Percentiles rank a stretch among this genome's conserved stretches.
These are phyloP conservation scores for Rotaria macrura DNA, from an alignment of 2,888 invertebrate genomes.

Conservation along the genomic window DNA sequence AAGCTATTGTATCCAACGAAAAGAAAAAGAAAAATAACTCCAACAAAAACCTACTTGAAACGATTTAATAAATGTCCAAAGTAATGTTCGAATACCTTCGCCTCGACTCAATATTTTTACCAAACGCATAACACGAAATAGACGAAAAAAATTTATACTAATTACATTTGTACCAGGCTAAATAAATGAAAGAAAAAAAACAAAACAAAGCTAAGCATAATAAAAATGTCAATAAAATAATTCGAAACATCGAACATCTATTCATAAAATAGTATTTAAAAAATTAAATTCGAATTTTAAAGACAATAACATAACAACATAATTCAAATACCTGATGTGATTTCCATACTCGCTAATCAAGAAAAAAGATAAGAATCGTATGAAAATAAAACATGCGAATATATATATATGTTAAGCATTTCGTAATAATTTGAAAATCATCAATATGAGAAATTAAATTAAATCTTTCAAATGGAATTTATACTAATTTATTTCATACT, in stretches of 20 bases:
- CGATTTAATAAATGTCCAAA: constrained; percentile 99
- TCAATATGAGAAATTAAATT: too few relatives aligned
- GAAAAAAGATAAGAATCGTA: neutral
- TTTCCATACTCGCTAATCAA: neutral
- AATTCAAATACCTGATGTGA: neutral
- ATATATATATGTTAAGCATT: too few relatives aligned
- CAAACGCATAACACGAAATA: constrained; percentile 96
- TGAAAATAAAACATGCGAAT: too few relatives aligned
- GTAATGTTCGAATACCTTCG: constrained; percentile 87
- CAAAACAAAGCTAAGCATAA: neutral
- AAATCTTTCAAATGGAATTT: too few relatives aligned
- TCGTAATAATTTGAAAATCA: too few relatives aligned
- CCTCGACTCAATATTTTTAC: constrained; percentile 90
- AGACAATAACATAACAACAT: neutral
- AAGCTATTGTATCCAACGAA: neutral
- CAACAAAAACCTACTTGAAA: constrained; percentile 56
- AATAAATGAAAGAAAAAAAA: neutral
- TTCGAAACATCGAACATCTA: neutral
- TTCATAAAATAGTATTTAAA: neutral
- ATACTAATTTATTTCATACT: neutral
- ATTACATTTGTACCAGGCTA: constrained; percentile 18
- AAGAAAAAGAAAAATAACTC: neutral
- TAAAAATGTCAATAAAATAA: too few relatives aligned
- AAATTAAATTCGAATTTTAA: too few relatives aligned
- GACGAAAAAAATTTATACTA: constrained; percentile 86